These are phyloP conservation scores for Loriculus beryllinus DNA, from an alignment of 2,797 vertebrate genomes.

Conservation along the genomic window DNA sequence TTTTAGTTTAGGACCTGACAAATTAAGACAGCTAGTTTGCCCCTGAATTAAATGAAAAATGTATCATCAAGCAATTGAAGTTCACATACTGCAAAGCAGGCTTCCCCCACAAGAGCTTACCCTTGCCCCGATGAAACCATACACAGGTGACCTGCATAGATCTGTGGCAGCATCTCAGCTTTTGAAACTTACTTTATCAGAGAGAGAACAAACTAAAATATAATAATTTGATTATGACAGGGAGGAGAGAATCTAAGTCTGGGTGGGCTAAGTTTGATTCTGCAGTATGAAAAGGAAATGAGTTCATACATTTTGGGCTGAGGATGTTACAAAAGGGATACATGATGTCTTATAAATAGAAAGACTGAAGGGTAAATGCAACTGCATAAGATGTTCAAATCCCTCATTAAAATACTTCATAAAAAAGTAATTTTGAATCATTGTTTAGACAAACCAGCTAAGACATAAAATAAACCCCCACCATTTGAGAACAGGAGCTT, in stretches of 20 bases:
- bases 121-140: rapidly evolving
- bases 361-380: neutral
- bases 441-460: neutral
- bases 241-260: neutral
- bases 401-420: neutral
- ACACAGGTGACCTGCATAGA: neutral
- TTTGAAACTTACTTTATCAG: neutral
- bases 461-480: neutral
- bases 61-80: neutral
- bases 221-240: neutral
- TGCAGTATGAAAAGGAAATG: neutral
- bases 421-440: neutral
- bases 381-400: neutral
- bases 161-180: rapidly evolving
- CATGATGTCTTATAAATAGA: neutral
- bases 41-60: neutral
- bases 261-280: neutral
- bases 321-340: neutral
- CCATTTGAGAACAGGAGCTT: conserved; percentile 55
- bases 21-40: neutral
- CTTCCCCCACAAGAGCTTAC: neutral
- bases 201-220: neutral
- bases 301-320: neutral
- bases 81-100: neutral
- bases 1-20: neutral